A percentile compares a stretch with the other conserved stretches of the same genome.
Conservation (phyloP, 2,797 vertebrate species). For the Platalea minor region DNA sequence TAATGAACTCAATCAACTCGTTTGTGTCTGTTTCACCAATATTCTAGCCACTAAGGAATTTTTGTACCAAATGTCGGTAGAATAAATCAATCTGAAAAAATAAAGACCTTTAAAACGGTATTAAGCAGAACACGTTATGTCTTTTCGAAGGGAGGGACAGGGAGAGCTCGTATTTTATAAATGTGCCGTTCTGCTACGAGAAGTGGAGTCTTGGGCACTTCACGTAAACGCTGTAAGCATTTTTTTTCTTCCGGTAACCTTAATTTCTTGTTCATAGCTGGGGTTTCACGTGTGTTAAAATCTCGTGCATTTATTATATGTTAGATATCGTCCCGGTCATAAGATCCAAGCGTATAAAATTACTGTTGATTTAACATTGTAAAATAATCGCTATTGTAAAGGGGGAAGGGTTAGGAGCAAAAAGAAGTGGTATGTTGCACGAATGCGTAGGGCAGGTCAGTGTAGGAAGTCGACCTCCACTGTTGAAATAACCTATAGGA, state of each 20-base stretch:
- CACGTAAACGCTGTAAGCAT: not conserved
- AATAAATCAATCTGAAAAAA: not conserved
- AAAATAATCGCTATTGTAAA: not conserved
- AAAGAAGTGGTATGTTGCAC: not conserved
- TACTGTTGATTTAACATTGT: conserved; percentile 7
- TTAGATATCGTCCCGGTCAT: not conserved
- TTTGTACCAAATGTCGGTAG: not conserved
- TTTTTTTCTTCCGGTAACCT: not conserved
- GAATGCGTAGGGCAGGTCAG: conserved; percentile 31
- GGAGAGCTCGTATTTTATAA: not conserved
- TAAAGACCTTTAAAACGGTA: not conserved
- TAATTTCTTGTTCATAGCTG: not conserved
- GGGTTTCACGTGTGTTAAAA: not conserved
- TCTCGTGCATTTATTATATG: not conserved
- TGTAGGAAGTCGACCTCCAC: conserved; percentile 61
- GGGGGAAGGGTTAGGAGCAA: not conserved
- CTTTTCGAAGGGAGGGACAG: not conserved
- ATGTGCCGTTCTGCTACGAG: not conserved
- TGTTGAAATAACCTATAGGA: conserved; percentile 71
- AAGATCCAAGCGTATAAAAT: not conserved
- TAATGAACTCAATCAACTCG: not conserved
- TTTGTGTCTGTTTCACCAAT: not conserved
- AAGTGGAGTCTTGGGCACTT: not conserved
- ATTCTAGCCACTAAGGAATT: not conserved
- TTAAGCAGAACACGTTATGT: not conserved